Evolutionary conservation across 2,888 invertebrate species (phyloP), one percentile per base, ranked within the genome.

Genomic region (Blastobasis lacticolella): DNA sequence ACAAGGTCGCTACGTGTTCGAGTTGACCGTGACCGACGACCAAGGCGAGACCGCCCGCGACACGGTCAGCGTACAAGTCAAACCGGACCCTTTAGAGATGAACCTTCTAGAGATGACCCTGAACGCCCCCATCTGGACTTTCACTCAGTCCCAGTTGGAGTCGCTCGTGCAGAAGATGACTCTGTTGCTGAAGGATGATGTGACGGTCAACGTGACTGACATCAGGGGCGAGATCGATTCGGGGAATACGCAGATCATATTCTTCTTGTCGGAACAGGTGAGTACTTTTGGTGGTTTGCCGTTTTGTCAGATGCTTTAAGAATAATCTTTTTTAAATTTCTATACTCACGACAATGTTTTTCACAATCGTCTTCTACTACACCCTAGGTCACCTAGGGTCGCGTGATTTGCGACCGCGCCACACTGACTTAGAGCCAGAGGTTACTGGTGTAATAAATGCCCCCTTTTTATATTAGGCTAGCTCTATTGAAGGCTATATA

Each of bases 1-100:
- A 48, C 92, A 94, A 4, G 98, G 97, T 0, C 91, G 94, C 58
- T 98, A 97, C 73, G 92, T 96, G 3, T 97, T 97, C 71, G 94
- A 93, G 67, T 83, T 98, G 53, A 94, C 94, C n/a, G 97, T 98
- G 1, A 93, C 90, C 44, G 98, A 98, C 76, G 95, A 95, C 60
- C 97, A 97, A 75, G 97, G 97, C 0, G 88, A 95, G 51, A 92
- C 92, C 0, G 92, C 92, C 61, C 92, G 93, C 10, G 97, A 97
- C 74, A 93, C 94, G 0, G 95, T 95, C 36, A 94, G 94, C 51
- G 90, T 98, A 3, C 63, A 94, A 63, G 94, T 98, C 0, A 95
- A 95, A 71, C 80, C 90, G 60, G 95, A 96, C 83, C 93, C 93
- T 0, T 88, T 93, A 61, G 82, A 94, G 49, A 89, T 92, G 68